Evolutionary conservation across 1,140 invertebrate species (phyloP).

Genomic region (Venturia canescens): DNA sequence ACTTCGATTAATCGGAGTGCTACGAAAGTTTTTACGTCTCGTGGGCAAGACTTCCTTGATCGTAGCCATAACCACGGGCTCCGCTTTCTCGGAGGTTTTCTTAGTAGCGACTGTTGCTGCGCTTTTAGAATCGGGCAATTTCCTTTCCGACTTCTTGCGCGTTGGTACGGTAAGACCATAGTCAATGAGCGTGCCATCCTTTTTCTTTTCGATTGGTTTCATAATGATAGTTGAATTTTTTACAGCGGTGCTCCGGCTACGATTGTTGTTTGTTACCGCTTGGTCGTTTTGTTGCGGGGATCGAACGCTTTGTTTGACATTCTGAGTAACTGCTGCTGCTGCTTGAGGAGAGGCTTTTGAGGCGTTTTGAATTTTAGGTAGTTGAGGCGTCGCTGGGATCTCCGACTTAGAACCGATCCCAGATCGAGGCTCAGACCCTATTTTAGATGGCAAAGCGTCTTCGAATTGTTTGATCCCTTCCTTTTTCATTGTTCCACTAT

Average conservation of each 20-base stretch:
- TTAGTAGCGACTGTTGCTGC: background rate
- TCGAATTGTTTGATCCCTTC: background rate
- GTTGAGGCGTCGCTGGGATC: background rate
- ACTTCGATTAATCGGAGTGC: conserved; percentile 12
- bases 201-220: conserved; percentile 60
- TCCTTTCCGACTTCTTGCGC: conserved; percentile 45
- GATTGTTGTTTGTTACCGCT: conserved; percentile 38
- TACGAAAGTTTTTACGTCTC: conserved; percentile 7
- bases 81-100: conserved; percentile 25
- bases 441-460: background rate
- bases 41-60: conserved; percentile 42
- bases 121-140: conserved; percentile 37
- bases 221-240: conserved; percentile 47
- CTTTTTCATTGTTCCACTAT: background rate
- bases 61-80: conserved; percentile 23
- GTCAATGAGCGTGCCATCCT: conserved; percentile 61
- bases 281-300: conserved; percentile 36
- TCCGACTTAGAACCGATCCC: conserved; percentile 5
- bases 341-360: background rate
- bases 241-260: conserved; percentile 32
- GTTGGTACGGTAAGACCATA: conserved; percentile 57
- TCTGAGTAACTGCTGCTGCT: background rate
- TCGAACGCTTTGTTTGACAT: background rate
- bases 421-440: background rate
- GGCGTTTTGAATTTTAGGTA: conserved; percentile 5